Evolutionary conservation across 2,888 invertebrate species (phyloP).

Genomic region (Sinentomon sp.): DNA sequence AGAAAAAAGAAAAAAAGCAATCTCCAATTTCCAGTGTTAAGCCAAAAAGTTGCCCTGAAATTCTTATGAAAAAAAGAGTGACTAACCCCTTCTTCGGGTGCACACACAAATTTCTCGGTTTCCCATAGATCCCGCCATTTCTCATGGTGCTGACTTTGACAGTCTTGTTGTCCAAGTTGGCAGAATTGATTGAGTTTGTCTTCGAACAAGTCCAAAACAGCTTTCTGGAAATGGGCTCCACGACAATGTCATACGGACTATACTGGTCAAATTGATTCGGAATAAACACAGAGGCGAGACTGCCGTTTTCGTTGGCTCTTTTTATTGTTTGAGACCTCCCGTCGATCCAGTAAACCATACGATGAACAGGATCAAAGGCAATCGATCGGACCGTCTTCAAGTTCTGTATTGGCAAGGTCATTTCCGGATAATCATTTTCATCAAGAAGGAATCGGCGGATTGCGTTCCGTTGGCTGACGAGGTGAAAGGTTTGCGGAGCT

Average conservation of each 20-base stretch:
- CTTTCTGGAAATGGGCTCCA: slow-evolving; percentile 55
- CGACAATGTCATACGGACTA: slow-evolving; percentile 52
- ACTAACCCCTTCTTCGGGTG: no score
- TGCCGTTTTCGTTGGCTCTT: slow-evolving; percentile 35
- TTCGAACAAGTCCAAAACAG: slow-evolving; percentile 68
- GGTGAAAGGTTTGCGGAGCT: slow-evolving; percentile 60
- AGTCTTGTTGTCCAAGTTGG: slow-evolving; percentile 34
- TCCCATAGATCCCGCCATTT: slow-evolving; percentile 4
- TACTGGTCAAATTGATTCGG: no score
- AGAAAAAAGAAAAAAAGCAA: no score
- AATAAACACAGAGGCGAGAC: slow-evolving; percentile 18
- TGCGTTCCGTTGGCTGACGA: slow-evolving; percentile 57
- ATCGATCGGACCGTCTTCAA: slow-evolving; percentile 51
- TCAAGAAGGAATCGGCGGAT: slow-evolving; percentile 54
- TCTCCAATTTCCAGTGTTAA: no score
- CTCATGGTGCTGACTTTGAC: not conserved
- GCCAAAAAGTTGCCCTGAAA: no score
- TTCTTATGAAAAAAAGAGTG: no score
- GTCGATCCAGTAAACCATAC: slow-evolving; percentile 47
- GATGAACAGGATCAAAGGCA: slow-evolving; percentile 54
- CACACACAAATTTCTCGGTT: no score
- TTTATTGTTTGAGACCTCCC: slow-evolving; percentile 44
- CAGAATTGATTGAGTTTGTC: slow-evolving; percentile 66
- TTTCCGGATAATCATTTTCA: slow-evolving; percentile 51
- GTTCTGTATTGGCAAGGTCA: slow-evolving; percentile 45